Evolutionary conservation across 2,797 vertebrate species (phyloP).

Genomic region (Apogon talboti): DNA sequence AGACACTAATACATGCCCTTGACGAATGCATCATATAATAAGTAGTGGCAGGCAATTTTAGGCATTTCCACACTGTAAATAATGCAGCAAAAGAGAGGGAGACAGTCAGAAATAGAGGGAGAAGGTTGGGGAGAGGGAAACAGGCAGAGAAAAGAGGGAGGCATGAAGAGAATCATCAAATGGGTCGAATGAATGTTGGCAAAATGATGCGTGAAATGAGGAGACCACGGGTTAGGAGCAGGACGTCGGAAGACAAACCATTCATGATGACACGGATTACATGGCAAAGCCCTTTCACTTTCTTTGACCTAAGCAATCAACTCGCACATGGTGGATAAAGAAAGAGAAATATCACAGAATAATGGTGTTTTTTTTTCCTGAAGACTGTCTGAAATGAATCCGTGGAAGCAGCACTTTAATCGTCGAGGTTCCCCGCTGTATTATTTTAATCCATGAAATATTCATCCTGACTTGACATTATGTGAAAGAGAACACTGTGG

Average conservation of each 20-base stretch:
- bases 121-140: conserved; percentile 34
- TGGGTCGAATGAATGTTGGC: conserved; percentile 64
- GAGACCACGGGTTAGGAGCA: conserved; percentile 30
- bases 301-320: conserved; percentile 31
- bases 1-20: conserved; percentile 75
- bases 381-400: conserved; percentile 9
- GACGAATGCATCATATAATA: conserved; percentile 83
- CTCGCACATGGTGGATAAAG: conserved; percentile 24
- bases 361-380: not conserved
- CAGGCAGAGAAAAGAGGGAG: conserved; percentile 25
- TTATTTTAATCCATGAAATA: conserved; percentile 47
- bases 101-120: conserved; percentile 28
- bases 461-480: conserved; percentile 41
- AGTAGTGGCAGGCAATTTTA: conserved; percentile 82
- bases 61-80: conserved; percentile 80
- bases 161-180: conserved; percentile 50
- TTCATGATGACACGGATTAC: conserved; percentile 36
- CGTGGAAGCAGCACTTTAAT: not conserved
- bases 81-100: conserved; percentile 65
- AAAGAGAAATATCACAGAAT: conserved; percentile 33
- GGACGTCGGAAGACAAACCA: conserved; percentile 51
- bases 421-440: conserved; percentile 17
- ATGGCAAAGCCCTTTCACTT: conserved; percentile 4
- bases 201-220: conserved; percentile 78
- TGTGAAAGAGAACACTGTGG: conserved; percentile 31